Percentiles rank a stretch among this genome's conserved stretches.
Evolutionary conservation across 2,888 invertebrate species (phyloP).

Genomic region (Pinctada fucata): DNA sequence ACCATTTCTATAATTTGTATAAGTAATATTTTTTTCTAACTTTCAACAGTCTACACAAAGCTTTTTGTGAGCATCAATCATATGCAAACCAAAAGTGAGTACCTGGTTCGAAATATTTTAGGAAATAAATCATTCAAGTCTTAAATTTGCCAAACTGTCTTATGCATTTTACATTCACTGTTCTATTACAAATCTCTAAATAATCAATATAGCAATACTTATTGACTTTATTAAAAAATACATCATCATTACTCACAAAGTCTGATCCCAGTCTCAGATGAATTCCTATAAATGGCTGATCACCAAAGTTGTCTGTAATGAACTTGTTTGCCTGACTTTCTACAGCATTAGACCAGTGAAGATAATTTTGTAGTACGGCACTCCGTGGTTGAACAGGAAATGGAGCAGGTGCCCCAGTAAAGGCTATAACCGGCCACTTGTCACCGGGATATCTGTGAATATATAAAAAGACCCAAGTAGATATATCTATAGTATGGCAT

Average conservation of each 20-base stretch:
- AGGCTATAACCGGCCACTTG: slow-evolving; percentile 73
- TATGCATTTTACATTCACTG: no score
- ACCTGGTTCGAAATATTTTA: no score
- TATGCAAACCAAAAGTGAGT: no score
- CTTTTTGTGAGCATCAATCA: no score
- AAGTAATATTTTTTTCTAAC: no score
- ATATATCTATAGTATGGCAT: slow-evolving; percentile 70
- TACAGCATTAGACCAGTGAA: slow-evolving; percentile 72
- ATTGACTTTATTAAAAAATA: no score
- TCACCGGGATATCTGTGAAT: slow-evolving; percentile 63
- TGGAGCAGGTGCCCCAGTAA: slow-evolving; percentile 75
- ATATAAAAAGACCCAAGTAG: slow-evolving; percentile 65
- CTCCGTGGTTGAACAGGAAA: slow-evolving; percentile 71
- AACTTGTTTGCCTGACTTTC: slow-evolving; percentile 63
- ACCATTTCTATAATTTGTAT: no score
- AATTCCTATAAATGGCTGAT: slow-evolving; percentile 86
- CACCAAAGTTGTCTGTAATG: slow-evolving; percentile 63
- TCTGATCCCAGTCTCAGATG: slow-evolving; percentile 97
- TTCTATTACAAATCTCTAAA: no score
- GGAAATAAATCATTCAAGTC: no score
- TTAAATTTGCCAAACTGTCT: no score
- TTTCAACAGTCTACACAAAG: no score
- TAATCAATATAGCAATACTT: no score
- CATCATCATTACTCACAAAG: slow-evolving; percentile 81
- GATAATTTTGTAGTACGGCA: slow-evolving; percentile 68